Percentiles rank a stretch among this genome's conserved stretches.
These are phyloP conservation scores for Pammene fasciana DNA, from an alignment of 2,888 invertebrate species.

Conservation along the genomic window DNA sequence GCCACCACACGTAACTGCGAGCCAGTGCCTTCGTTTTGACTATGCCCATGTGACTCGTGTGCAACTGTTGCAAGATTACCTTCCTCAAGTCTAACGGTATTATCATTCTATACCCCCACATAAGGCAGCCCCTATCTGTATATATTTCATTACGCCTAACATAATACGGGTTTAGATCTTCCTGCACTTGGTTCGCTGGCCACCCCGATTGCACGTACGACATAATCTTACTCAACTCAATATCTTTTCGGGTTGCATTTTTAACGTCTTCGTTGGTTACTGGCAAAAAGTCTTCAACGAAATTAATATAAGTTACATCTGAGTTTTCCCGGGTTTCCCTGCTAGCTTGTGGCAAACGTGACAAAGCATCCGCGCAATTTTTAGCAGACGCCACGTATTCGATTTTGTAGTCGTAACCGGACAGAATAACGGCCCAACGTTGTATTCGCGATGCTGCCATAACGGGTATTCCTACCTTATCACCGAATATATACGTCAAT, in stretches of 20 bases:
- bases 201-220: slow-evolving; percentile 9
- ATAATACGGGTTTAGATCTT: neutral
- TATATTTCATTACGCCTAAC: slow-evolving; percentile 11
- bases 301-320: slow-evolving; percentile 12
- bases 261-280: neutral
- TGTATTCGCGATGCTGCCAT: slow-evolving; percentile 42
- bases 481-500: no score
- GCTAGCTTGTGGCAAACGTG: no score
- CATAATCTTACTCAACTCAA: neutral
- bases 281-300: slow-evolving; percentile 2
- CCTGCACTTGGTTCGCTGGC: neutral
- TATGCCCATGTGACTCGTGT: slow-evolving; percentile 15
- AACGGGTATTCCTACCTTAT: no score
- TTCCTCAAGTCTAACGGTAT: neutral
- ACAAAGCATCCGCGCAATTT: slow-evolving; percentile 40
- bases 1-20: slow-evolving; percentile 19
- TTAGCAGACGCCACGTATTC: slow-evolving; percentile 39
- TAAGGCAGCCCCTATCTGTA: neutral
- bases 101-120: slow-evolving; percentile 20
- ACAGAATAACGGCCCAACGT: slow-evolving; percentile 38
- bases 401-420: slow-evolving; percentile 43
- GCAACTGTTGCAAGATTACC: neutral
- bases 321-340: neutral
- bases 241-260: neutral
- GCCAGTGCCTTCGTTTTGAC: slow-evolving; percentile 6